Base-by-base conservation (phyloP, 2,888 invertebrate species). In the Smittia aterrima region DNA sequence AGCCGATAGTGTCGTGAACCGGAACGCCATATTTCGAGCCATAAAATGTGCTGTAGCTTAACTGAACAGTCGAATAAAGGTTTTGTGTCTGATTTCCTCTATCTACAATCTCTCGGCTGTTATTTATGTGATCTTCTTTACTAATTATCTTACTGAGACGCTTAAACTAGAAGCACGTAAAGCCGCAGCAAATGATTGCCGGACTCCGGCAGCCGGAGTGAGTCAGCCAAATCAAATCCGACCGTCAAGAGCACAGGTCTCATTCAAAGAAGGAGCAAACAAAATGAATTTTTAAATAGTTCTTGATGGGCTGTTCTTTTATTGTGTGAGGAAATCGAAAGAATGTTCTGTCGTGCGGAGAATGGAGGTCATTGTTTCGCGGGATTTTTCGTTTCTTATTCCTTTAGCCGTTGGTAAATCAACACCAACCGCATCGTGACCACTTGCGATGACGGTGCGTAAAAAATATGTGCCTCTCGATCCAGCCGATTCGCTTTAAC, bases 281-380 rank as follows among this genome's bases (percentile, higher is more conserved):
- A 7, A 58, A 58, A 58, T 58, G 58, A 58, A 58, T 58, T 58
- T 58, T 58, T 18, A 18, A 58, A 58, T 47, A 16, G 47, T 47
- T 47, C 47, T 47, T 58, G 58, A 22, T 20, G 58, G 9, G 9
- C 58, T 6, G 9, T 22, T 18, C 20, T 9, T 18, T 9, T 1
- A 22, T 3, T 20, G 58, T 58, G 58, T 7, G 18, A 6, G 22
- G 9, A 22, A 22, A 58, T 18, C 7, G 20, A 58, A 58, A 18
- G 20, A 58, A 58, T 58, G 20, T 58, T 58, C 58, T 58, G 1
- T 20, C 22, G 58, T 20, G 22, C 22, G 11, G 58, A 20, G 58
- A 58, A 58, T 58, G 58, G 58, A 58, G 58, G 58, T 58, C 58
- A 58, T 58, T 58, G 58, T 58, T 58, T 58, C 20, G 47, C n/a